Base-by-base conservation (phyloP, 2,797 vertebrate species). In the Acestrorhynchus altus region DNA sequence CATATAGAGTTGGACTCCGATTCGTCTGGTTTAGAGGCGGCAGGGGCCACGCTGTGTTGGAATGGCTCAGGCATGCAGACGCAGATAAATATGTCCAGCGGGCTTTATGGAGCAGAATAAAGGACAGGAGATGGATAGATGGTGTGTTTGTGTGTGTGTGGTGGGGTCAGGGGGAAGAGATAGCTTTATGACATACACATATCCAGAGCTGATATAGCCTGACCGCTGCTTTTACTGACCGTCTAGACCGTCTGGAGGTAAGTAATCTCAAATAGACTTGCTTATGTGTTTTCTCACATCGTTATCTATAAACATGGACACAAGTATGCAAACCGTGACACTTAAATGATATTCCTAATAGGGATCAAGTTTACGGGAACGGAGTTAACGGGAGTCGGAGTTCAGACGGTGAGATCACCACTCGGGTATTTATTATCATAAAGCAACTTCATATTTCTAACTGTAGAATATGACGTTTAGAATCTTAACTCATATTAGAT, bases 171-270 rank as follows among this genome's bases (percentile, higher is more conserved):
- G 2, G 31, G 63, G 28, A 56, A 39, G 39, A 64, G 40, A 47
- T 57, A 72, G 72, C 46, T 42, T 16, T 59, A 72, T 80, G 75
- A 83, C 78, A 60, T 10, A 1, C 40, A 26, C 31, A 35, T 35
- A 6, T 35, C 31, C 2, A 35, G 2, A 35, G 31, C 59, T 67
- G 74, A 70, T 54, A 9, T 8, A 51, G 57, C 8, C 71, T 49
- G 35, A 65, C 28, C 71, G 68, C 12, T 10, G 57, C 54, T 81
- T 80, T 81, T 81, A 75, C 75, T 31, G 57, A 51, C 75, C 7
- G 76, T 83, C 82, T 83, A 68, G 82, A 76, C 75, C 16, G 52
- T 4, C 52, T 22, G 52, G 52, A 22, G 52, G 1, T 56, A 56
- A 12, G 22, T n/a, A 51, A 51, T 51, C 20, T 56, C 52, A 11